phyloP scores from a whole-genome alignment of 2,113 vertebrate species.

The Engraulis encrasicolus region DNA sequence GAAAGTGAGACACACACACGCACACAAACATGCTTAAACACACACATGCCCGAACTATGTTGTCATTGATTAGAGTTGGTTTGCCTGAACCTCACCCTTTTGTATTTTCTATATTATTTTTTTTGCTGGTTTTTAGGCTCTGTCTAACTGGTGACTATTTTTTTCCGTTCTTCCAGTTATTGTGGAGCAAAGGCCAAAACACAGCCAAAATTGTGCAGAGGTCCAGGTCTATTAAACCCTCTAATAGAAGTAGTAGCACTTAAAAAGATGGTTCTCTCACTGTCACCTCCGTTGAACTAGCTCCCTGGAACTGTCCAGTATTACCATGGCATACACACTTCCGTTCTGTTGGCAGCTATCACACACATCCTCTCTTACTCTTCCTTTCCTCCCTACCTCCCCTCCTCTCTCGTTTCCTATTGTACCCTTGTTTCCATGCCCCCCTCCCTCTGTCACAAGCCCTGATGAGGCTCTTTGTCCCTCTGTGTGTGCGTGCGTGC shows the following conservation, averaged over 20 bases:
- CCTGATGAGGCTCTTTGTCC: conserved; percentile 56
- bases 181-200: neutral
- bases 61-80: neutral
- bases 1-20: neutral
- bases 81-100: neutral
- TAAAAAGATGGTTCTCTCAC: conserved; percentile 30
- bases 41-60: neutral
- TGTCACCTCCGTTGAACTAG: conserved; percentile 23
- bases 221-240: neutral
- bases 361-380: conserved; percentile 47
- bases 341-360: conserved; percentile 58
- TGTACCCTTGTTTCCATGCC: neutral
- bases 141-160: neutral
- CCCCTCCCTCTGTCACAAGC: conserved; percentile 38
- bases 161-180: neutral
- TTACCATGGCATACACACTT: conserved; percentile 20
- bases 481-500: conserved; percentile 22
- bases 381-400: conserved; percentile 53
- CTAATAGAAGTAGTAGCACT: conserved; percentile 1
- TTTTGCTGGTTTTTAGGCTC: neutral
- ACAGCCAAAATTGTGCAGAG: neutral
- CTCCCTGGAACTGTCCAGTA: conserved; percentile 13
- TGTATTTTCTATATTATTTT: neutral
- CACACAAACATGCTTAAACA: neutral
- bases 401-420: neutral